Percentiles rank a stretch among this genome's conserved stretches.
These are phyloP conservation scores for Agrochola circellaris DNA, from an alignment of 2,888 invertebrate species.

Conservation along the genomic window DNA sequence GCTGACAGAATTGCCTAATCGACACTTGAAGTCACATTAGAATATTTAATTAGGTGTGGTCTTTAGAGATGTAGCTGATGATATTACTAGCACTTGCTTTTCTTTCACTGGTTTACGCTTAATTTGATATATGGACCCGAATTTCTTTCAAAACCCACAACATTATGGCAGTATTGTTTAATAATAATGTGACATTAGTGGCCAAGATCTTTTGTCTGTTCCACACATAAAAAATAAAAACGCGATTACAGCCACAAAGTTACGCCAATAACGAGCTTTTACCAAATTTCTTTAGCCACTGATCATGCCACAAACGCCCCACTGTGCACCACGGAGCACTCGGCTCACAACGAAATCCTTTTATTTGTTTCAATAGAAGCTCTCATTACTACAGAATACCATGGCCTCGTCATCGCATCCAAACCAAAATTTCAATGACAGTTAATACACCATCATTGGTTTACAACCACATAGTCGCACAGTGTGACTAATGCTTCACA, in stretches of 20 bases:
- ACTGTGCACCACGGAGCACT: slow-evolving; percentile 71
- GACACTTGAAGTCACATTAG: not conserved
- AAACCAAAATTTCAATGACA: slow-evolving; percentile 76
- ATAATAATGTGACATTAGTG: slow-evolving; percentile 62
- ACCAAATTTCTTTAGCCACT: slow-evolving; percentile 69
- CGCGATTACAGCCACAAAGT: slow-evolving; percentile 69
- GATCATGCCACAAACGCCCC: slow-evolving; percentile 75
- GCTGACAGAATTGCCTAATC: not conserved
- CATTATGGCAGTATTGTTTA: slow-evolving; percentile 52
- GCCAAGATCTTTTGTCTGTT: slow-evolving; percentile 46
- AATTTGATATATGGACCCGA: slow-evolving; percentile 28
- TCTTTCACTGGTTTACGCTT: not conserved
- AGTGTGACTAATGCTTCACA: slow-evolving; percentile 81
- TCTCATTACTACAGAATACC: slow-evolving; percentile 75
- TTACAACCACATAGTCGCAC: slow-evolving; percentile 73
- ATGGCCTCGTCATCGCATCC: slow-evolving; percentile 75
- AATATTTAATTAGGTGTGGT: not conserved
- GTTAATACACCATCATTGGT: slow-evolving; percentile 82
- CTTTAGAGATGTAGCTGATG: not conserved
- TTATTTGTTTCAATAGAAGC: slow-evolving; percentile 77
- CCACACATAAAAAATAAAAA: slow-evolving; percentile 62
- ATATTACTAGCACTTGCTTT: not conserved
- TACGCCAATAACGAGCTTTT: slow-evolving; percentile 76
- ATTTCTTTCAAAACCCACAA: slow-evolving; percentile 38
- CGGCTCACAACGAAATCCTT: slow-evolving; percentile 54